Evolutionary conservation across 2,888 invertebrate genomes (phyloP).

Genomic region (Celastrina argiolus): DNA sequence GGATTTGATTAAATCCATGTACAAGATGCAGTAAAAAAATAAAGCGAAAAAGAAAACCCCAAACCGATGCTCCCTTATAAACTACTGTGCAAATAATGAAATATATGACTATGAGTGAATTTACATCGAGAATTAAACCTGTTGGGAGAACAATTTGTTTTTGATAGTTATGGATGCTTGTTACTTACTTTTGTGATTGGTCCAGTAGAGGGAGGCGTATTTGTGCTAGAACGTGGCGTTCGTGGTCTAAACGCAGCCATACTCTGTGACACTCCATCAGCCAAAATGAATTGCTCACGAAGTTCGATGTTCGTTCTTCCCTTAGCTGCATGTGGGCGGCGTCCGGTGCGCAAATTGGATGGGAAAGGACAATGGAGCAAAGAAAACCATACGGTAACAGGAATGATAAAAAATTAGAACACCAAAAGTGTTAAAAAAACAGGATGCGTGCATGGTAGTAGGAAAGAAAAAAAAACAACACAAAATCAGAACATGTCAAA

Average conservation of each 20-base stretch:
- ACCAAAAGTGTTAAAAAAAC: conserved; percentile 62
- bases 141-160: conserved; percentile 50
- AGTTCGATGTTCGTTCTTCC: conserved; percentile 99
- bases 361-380: conserved; percentile 49
- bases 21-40: conserved; percentile 63
- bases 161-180: conserved; percentile 42
- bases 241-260: conserved; percentile 99
- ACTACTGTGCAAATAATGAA: conserved; percentile 71
- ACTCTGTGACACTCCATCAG: conserved; percentile 98
- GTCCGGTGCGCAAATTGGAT: conserved; percentile 63
- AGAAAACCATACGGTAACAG: conserved; percentile 68
- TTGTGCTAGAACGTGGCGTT: conserved; percentile 88
- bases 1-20: conserved; percentile 66
- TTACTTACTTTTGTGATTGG: conserved; percentile 95
- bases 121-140: conserved; percentile 61
- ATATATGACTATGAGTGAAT: conserved; percentile 70
- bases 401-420: conserved; percentile 59
- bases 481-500: conserved; percentile 75
- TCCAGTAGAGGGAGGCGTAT: conserved; percentile 84
- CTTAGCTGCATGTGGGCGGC: conserved; percentile 90
- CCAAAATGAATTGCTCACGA: conserved; percentile 98
- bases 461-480: conserved; percentile 68
- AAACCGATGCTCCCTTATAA: conserved; percentile 75
- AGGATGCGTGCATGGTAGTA: conserved; percentile 72
- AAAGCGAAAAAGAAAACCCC: conserved; percentile 59